These are phyloP conservation scores for Drosophila micromelanica DNA, from an alignment of 1,140 invertebrate genomes.

Conservation along the genomic window DNA sequence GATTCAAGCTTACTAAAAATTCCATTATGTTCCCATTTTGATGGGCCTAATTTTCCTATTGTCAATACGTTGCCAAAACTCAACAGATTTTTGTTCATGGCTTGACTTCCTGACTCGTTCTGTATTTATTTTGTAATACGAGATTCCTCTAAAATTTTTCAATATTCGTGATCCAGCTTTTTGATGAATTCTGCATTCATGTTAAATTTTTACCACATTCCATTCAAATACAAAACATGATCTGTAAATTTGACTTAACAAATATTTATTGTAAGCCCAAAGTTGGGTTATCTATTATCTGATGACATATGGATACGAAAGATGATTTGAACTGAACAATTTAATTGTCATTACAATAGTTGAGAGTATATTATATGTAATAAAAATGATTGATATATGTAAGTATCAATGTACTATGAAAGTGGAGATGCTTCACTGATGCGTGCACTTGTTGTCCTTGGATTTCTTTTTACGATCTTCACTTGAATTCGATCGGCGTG, in stretches of 20 bases:
- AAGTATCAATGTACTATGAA: conserved; percentile 3
- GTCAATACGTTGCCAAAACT: too few species aligned
- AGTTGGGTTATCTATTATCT: conserved; percentile 11
- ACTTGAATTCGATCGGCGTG: conserved; percentile 86
- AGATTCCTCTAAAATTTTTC: too few species aligned
- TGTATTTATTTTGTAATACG: too few species aligned
- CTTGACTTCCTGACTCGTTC: too few species aligned
- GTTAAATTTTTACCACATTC: too few species aligned
- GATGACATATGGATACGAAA: conserved; percentile 35
- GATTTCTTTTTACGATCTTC: conserved; percentile 85
- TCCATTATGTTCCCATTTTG: too few species aligned
- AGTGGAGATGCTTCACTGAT: conserved; percentile 64
- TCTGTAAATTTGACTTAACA: conserved; percentile 8
- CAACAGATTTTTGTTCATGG: too few species aligned
- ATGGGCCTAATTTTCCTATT: too few species aligned
- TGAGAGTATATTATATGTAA: conserved; percentile 6
- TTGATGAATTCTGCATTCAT: too few species aligned
- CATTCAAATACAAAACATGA: not conserved
- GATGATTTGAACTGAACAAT: conserved; percentile 58
- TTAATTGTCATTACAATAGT: conserved; percentile 56
- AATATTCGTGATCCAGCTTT: too few species aligned
- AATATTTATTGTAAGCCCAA: conserved; percentile 51
- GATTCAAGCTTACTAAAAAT: too few species aligned
- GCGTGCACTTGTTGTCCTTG: conserved; percentile 84
- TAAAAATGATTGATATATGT: conserved; percentile 1